Base-by-base conservation (phyloP, 2,888 invertebrate species). In the Polymixis lichenea region DNA sequence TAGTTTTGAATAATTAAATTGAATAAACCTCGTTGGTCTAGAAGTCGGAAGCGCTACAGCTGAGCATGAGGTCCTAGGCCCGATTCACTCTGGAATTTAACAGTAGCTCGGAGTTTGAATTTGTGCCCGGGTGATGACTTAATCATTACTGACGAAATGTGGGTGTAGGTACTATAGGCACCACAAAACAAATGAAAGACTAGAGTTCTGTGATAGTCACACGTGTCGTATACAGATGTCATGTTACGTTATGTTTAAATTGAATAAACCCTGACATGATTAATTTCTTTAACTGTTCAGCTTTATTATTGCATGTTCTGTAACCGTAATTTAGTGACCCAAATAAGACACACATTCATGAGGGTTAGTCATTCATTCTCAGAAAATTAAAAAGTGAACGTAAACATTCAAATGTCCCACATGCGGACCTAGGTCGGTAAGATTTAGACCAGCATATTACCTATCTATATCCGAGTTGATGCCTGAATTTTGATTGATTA, bases 321-420 rank as follows among this genome's bases (percentile, higher is more conserved):
- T 65, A 46, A 25, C 38, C n/a, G n/a, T 56, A 25, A 19, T 22
- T 15, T 56, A 22, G 46, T 69, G 28, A 69, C 58, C 22, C 69
- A 68, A 55, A 53, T 28, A 55, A n/a, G n/a, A 70, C 25, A 28
- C 15, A n/a, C 17, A 56, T 56, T 56, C 46, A 28, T 17, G 5
- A 69, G 17, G n/a, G 8, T 69, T 72, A 46, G n/a, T 32, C n/a
- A 58, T 46, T 58, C 25, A 58, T 70, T 49, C 56, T 71, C 9
- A 71, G 49, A 58, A 71, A 22, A 22, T 58, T 58, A 9, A 32
- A 32, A 49, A 51, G 7, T 49, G 0, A 62, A 32, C 7, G n/a
- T 46, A 32, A 46, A 19, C 25, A 19, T n/a, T 25, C n/a, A 43
- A 43, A 19, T 43, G 1, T 11, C 43, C n/a, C 19, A 19, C 43